Evolutionary conservation across 2,113 vertebrate genomes (phyloP), one percentile per base, ranked within the genome.

Genomic region (Archocentrus centrarchus): DNA sequence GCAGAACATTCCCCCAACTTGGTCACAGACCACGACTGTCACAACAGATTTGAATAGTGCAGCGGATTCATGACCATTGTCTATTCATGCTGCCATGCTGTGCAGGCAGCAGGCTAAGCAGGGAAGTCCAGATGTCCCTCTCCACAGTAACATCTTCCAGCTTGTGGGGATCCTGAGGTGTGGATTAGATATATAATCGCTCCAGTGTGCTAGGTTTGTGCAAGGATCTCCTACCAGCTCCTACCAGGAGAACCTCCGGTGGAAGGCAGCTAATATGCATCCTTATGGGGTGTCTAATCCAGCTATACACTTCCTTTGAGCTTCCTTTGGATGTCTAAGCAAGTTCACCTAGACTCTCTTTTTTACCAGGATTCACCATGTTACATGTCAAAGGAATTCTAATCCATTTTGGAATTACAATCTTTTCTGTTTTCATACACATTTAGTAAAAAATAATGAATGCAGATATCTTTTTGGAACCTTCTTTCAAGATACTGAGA

Each of bases 161-260:
- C 27, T 73, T 10, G 10, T 22, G 27, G 17, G 59, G 27, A 37
- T 68, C 18, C 37, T 2, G 9, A 78, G 76, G 41, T 61, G 59
- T 39, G 73, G 18, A 76, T 39, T 76, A 75, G 20, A 59, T 24
- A 10, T n/a, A 73, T 73, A 73, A 73, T 58, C 32, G 15, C 70
- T 2, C 37, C 35, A 27, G 22, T 77, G 37, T 11, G 57, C 15
- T 59, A 20, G 22, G 57, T 59, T 37, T 77, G 32, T 17, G 14
- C n/a, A 22, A 32, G 24, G 27, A 27, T 50, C 39, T 78, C 59
- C 76, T 22, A 58, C 13, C 11, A 59, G 32, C 53, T 58, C 6
- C 0, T 8, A 30, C 66, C 24, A 73, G 66, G 44, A 73, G 24
- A 73, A 73, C 10, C 44, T 73, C 66, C 2, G 11, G 53, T 24